Percentiles rank a stretch among this genome's conserved stretches.
Evolutionary conservation across 2,797 vertebrate genomes (phyloP).

Genomic region (Anguilla anguilla): DNA sequence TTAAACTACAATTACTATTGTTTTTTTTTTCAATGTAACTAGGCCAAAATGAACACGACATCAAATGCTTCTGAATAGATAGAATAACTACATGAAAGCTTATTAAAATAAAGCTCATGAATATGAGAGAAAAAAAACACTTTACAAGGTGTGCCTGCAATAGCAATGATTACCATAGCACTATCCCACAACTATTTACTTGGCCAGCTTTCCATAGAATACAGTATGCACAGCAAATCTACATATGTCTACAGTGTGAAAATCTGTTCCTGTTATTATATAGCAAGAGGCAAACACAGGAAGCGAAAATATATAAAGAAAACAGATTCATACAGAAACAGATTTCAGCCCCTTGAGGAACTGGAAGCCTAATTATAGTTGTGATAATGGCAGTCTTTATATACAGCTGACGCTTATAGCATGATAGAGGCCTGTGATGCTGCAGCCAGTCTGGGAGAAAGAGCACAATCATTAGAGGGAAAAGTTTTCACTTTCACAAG

Average conservation of each 20-base stretch:
- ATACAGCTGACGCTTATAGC: slow-evolving; percentile 7
- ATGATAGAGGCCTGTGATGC: slow-evolving; percentile 8
- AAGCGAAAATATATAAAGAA: background rate
- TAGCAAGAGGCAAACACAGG: background rate
- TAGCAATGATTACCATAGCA: background rate
- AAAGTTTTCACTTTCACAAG: slow-evolving; percentile 6
- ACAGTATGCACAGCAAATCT: background rate
- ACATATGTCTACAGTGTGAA: background rate
- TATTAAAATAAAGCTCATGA: background rate
- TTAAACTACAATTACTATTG: too few relatives aligned
- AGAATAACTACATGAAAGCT: background rate
- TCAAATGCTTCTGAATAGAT: too few relatives aligned
- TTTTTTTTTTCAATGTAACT: too few relatives aligned
- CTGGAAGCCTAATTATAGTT: slow-evolving; percentile 23
- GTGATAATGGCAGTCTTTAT: background rate
- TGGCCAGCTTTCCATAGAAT: background rate
- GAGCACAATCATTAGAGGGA: slow-evolving; percentile 24
- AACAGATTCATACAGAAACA: background rate
- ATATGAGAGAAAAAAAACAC: background rate
- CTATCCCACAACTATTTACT: background rate
- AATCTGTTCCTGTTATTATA: background rate
- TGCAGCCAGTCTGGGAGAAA: slow-evolving; percentile 11
- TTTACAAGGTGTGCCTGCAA: background rate
- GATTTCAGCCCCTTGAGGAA: background rate
- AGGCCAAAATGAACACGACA: too few relatives aligned